Conservation (phyloP, 2,888 invertebrate genomes). For the Idaea straminata region DNA sequence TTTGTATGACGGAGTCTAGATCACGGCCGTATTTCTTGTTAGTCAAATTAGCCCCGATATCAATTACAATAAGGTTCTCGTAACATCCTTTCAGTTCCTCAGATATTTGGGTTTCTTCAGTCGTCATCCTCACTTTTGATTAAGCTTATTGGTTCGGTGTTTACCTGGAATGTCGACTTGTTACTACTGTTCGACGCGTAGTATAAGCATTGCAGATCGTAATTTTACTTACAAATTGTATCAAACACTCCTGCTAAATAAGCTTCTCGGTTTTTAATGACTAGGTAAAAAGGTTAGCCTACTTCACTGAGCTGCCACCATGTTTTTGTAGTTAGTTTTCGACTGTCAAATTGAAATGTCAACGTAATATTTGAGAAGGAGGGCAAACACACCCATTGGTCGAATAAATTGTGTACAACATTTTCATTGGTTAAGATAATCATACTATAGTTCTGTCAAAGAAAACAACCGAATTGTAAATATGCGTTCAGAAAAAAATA, state of each 20-base stretch:
- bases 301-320: slow-evolving; percentile 75
- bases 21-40: slow-evolving; percentile 96
- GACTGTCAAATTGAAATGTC: slow-evolving; percentile 9
- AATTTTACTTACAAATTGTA: slow-evolving; percentile 69
- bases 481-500: neutral
- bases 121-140: slow-evolving; percentile 72
- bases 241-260: slow-evolving; percentile 78
- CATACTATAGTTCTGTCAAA: neutral
- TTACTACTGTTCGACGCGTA: slow-evolving; percentile 22
- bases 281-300: slow-evolving; percentile 65
- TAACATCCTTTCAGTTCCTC: slow-evolving; percentile 88
- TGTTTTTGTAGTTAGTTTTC: slow-evolving; percentile 53
- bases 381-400: slow-evolving; percentile 2
- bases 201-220: slow-evolving; percentile 8
- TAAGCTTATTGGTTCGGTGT: slow-evolving; percentile 76
- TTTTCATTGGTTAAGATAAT: neutral
- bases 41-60: slow-evolving; percentile 95
- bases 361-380: slow-evolving; percentile 5
- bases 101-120: slow-evolving; percentile 74
- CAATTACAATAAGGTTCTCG: slow-evolving; percentile 94
- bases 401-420: neutral
- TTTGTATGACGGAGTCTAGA: slow-evolving; percentile 93
- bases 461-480: neutral
- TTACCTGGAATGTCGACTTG: slow-evolving; percentile 54
- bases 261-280: slow-evolving; percentile 69